These are phyloP conservation scores for Thymelicus acteon DNA, from an alignment of 2,888 invertebrate genomes.

Conservation along the genomic window DNA sequence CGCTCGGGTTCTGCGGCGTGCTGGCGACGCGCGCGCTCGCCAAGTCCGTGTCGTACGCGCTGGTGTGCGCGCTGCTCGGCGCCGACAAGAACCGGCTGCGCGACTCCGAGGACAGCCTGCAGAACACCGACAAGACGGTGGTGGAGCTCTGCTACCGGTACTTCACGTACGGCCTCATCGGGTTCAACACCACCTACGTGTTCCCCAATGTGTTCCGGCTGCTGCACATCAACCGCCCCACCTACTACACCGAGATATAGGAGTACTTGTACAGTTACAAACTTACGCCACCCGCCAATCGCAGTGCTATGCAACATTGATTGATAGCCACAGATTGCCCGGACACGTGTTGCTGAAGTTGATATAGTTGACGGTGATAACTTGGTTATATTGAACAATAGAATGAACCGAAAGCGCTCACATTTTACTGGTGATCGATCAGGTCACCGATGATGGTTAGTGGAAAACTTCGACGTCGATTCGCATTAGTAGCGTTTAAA, in stretches of 20 bases:
- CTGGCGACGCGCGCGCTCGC: constrained; percentile 87
- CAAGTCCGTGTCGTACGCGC: constrained; percentile 88
- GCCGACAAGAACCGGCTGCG: constrained; percentile 87
- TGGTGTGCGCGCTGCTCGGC: constrained; percentile 88
- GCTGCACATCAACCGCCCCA: constrained; percentile 91
- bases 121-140: constrained; percentile 89
- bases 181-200: constrained; percentile 90
- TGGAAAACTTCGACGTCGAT: too few relatives aligned
- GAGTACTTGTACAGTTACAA: constrained; percentile 55
- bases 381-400: too few relatives aligned
- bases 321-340: too few relatives aligned
- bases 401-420: too few relatives aligned
- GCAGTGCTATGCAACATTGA: too few relatives aligned
- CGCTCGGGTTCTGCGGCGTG: constrained; percentile 91
- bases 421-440: too few relatives aligned
- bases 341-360: too few relatives aligned
- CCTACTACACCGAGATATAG: constrained; percentile 94
- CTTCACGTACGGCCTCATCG: constrained; percentile 91
- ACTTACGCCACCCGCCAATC: too few relatives aligned
- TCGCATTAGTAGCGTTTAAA: too few relatives aligned
- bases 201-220: constrained; percentile 91
- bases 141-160: constrained; percentile 94
- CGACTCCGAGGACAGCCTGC: constrained; percentile 86
- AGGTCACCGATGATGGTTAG: too few relatives aligned
- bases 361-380: too few relatives aligned